A percentile compares a stretch with the other conserved stretches of the same genome.
Evolutionary conservation across 2,797 vertebrate species (phyloP).

Genomic region (Hypotaenidia philippensis): DNA sequence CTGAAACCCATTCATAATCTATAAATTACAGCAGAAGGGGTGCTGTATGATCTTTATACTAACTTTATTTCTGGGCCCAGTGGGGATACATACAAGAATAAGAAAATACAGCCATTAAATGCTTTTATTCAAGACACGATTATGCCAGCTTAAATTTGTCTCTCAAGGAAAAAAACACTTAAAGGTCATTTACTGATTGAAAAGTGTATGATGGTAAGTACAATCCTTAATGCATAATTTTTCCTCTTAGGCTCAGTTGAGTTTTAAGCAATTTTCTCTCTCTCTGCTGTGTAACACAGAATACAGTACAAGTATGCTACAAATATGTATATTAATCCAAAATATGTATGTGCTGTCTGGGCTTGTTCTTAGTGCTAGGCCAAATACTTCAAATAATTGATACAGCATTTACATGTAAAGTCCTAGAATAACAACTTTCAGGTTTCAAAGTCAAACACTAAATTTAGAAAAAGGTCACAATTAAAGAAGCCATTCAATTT

Average conservation of each 20-base stretch:
- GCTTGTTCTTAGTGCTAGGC: not conserved
- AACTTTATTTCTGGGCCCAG: not conserved
- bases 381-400: not conserved
- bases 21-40: not conserved
- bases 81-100: not conserved
- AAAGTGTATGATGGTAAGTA: not conserved
- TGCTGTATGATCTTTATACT: not conserved
- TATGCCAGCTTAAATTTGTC: not conserved
- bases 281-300: not conserved
- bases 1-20: not conserved
- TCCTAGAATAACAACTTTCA: not conserved
- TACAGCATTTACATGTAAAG: not conserved
- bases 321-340: not conserved
- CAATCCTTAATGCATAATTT: not conserved
- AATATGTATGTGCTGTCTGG: not conserved
- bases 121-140: not conserved
- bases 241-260: not conserved
- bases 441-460: not conserved
- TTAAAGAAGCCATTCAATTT: not conserved
- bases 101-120: not conserved
- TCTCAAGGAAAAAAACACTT: not conserved
- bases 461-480: not conserved
- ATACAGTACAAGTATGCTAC: not conserved
- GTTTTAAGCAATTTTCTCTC: not conserved
- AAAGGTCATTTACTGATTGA: constrained; percentile 31